Evolutionary conservation across 2,888 invertebrate species (phyloP), one percentile per base, ranked within the genome.

Genomic region (Synergus itoensis): DNA sequence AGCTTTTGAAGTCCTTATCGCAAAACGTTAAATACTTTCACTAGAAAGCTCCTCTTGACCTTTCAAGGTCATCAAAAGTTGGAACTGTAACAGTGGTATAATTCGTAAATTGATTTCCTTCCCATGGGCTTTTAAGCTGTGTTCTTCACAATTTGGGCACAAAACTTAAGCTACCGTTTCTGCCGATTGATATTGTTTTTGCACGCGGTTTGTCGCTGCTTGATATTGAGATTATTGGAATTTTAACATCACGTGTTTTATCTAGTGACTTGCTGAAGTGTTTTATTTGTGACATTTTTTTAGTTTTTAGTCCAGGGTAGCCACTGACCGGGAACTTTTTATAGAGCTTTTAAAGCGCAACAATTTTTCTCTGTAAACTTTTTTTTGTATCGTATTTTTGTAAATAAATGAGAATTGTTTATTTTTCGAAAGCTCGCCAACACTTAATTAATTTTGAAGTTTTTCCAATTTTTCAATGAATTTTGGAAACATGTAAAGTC

Each of bases 191-290:
- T n/a, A 67, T 53, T 53, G n/a, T 53, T 73, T 53, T 53, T 53
- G 36, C 9, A 48, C n/a, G 41, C 43, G 21, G 36, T 28, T 73
- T 36, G 1, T 73, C 45, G 43, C 36, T 28, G 53, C 53, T 5
- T 53, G n/a, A 73, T 73, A 53, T 73, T 73, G 53, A 73, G 73
- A 73, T 73, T 73, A 73, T 73, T 73, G 73, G 36, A 73, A n/a
- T 48, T 53, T 73, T 53, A 36, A 53, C 36, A 73, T 73, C 48
- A 65, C 53, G 16, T n/a, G n/a, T 57, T 73, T 48, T 28, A 11
- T 53, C 16, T 73, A 53, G 73, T 73, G 48, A 48, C 21, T 69
- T 16, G n/a, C 16, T 41, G n/a, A 65, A 11, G 11, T 69, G 11
- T 69, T 69, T 53, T 53, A 53, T 36, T 73, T 73, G 21, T 28